Evolutionary conservation across 2,797 vertebrate species (phyloP), one percentile per base, ranked within the genome.

Genomic region (Dicrostonyx torquatus): DNA sequence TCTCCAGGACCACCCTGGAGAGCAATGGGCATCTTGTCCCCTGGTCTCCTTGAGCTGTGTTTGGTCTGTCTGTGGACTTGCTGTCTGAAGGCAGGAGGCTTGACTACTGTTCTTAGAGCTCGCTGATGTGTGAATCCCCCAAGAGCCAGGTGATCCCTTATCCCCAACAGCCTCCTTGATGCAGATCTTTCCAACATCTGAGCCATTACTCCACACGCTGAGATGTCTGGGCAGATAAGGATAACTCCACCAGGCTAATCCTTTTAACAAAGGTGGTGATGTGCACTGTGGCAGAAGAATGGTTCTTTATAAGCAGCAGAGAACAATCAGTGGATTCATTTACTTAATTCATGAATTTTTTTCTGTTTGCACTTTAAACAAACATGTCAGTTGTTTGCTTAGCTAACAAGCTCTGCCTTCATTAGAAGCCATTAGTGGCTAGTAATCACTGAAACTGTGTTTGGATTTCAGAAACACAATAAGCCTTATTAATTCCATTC

Each of bases 281-380:
- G 45, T 89, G 70, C 45, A 88, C 93, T 66, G 68, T 96, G 94
- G 76, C 84, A 70, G 89, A 75, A 95, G 94, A 95, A 95, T 95
- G 79, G 37, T 93, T 53, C 95, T 91, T 94, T 88, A 82, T 40
- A 96, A 91, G 85, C 76, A 43, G 6, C 29, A n/a, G 70, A 94
- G 94, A 95, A 97, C 95, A 97, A 90, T 96, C 73, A 66, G 15
- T 0, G 26, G 93, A 97, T 97, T 97, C 93, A 96, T 93, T 96
- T 94, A 87, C 93, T 96, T 94, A 93, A 92, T 95, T 97, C 92
- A 90, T 92, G 96, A 96, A 55, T 94, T 96, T 96, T 93, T 80
- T 96, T 97, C 94, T 96, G 80, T 97, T 97, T 97, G 95, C 77
- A 94, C 95, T 97, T 96, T 95, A 96, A 96, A 97, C 95, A 97